Conservation (phyloP, 2,113 vertebrate genomes). For the Oryzias javanicus region DNA sequence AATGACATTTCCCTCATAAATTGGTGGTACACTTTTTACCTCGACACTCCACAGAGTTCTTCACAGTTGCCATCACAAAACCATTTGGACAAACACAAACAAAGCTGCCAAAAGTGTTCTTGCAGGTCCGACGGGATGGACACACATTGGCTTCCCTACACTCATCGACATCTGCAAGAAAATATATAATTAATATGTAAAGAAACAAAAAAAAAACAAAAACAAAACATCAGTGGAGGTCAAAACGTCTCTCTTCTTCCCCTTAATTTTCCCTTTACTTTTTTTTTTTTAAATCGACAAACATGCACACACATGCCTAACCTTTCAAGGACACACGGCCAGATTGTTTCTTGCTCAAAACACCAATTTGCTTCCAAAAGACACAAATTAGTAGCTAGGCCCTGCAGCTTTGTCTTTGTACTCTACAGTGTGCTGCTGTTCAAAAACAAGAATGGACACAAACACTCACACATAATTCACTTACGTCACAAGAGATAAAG, state of each 20-base stretch:
- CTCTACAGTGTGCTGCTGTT: constrained; percentile 29
- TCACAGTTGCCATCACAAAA: constrained; percentile 58
- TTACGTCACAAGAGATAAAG: background rate
- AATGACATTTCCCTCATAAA: background rate
- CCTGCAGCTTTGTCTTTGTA: constrained; percentile 31
- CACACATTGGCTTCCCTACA: constrained; percentile 48
- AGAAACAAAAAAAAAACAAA: background rate
- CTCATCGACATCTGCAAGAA: constrained; percentile 69
- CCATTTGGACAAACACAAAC: constrained; percentile 62
- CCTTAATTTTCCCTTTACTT: background rate
- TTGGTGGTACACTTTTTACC: constrained; percentile 29
- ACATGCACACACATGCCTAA: constrained; percentile 10
- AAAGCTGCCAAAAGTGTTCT: constrained; percentile 75
- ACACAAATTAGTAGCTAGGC: constrained; percentile 65
- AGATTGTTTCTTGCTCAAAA: constrained; percentile 41
- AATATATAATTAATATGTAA: constrained; percentile 10
- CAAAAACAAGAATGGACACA: constrained; percentile 29
- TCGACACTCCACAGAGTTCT: constrained; percentile 51
- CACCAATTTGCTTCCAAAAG: constrained; percentile 63
- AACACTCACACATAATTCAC: constrained; percentile 11
- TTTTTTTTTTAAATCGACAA: constrained; percentile 6
- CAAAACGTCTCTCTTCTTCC: background rate
- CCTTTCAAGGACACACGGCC: constrained; percentile 17
- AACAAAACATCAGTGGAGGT: background rate
- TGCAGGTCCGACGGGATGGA: constrained; percentile 54